Percentiles rank a stretch among this genome's conserved stretches.
Conservation (phyloP, 2,113 vertebrate genomes). For the Zosterops borbonicus region DNA sequence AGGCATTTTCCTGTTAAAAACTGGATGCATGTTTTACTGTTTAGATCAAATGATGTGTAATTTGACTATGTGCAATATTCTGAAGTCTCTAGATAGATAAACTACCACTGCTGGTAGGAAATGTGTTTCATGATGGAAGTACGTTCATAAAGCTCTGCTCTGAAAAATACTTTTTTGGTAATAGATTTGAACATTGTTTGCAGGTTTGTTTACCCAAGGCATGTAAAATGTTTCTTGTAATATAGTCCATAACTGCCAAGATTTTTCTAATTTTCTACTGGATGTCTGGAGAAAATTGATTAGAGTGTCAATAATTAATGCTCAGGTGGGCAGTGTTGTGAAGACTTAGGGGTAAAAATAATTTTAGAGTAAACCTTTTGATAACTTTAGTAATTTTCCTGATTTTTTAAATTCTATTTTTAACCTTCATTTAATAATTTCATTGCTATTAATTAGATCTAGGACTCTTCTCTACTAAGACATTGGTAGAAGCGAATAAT, state of each 20-base stretch:
- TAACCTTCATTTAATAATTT: not conserved
- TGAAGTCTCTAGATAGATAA: not conserved
- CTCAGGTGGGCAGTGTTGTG: not conserved
- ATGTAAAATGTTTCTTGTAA: not conserved
- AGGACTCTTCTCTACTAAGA: conserved; percentile 98
- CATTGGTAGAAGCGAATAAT: conserved; percentile 95
- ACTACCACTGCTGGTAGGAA: not conserved
- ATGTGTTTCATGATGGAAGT: not conserved
- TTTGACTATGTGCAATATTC: not conserved
- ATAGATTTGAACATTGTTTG: not conserved
- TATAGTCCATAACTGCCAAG: not conserved
- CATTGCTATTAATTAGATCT: conserved; percentile 78
- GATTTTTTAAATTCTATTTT: not conserved
- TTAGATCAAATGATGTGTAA: not conserved
- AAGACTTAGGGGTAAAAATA: not conserved
- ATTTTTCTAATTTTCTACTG: not conserved
- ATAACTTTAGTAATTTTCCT: not conserved
- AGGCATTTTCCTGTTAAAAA: not conserved
- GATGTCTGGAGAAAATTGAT: not conserved
- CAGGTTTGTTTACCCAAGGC: not conserved
- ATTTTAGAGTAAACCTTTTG: not conserved
- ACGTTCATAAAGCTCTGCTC: not conserved
- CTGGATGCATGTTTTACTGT: not conserved
- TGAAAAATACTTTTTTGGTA: not conserved
- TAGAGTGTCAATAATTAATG: not conserved